A percentile compares a stretch with the other conserved stretches of the same genome.
phyloP scores from a whole-genome alignment of 53 echinoderm and acorn worm genomes.

The Luidia sarsii region DNA sequence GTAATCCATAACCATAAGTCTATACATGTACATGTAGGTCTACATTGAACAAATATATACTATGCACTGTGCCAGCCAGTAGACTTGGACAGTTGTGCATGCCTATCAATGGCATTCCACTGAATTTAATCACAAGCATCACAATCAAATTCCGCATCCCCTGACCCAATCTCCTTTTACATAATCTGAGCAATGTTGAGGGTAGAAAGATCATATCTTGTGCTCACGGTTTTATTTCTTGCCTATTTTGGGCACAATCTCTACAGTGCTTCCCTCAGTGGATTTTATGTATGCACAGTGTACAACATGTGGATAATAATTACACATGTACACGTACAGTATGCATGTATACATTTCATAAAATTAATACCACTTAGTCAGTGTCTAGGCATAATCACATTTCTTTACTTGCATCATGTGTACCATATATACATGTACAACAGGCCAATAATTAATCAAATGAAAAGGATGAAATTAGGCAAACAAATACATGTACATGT shows the following conservation, averaged over 20 bases:
- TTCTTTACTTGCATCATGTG: no score
- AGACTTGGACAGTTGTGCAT: slow-evolving; percentile 14
- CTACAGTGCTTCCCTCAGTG: no score
- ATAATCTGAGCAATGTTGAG: slow-evolving; percentile 22
- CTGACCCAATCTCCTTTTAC: slow-evolving; percentile 33
- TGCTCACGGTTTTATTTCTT: no score
- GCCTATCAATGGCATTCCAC: slow-evolving; percentile 11
- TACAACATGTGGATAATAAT: no score
- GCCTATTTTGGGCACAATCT: no score
- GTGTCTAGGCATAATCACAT: no score
- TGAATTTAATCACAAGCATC: background rate
- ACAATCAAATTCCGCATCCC: slow-evolving; percentile 22
- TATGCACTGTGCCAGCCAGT: background rate
- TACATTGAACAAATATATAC: background rate
- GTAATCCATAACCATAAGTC: background rate
- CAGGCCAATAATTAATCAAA: background rate
- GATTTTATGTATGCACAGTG: no score
- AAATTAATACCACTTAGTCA: no score
- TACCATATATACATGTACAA: background rate
- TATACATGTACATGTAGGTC: background rate
- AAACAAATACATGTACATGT: no score
- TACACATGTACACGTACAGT: no score
- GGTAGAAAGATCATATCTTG: slow-evolving; percentile 43
- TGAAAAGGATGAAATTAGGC: no score
- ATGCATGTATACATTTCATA: no score